Evolutionary conservation across 1,140 invertebrate genomes (phyloP).

Genomic region (Caenorhabditis tropicalis): DNA sequence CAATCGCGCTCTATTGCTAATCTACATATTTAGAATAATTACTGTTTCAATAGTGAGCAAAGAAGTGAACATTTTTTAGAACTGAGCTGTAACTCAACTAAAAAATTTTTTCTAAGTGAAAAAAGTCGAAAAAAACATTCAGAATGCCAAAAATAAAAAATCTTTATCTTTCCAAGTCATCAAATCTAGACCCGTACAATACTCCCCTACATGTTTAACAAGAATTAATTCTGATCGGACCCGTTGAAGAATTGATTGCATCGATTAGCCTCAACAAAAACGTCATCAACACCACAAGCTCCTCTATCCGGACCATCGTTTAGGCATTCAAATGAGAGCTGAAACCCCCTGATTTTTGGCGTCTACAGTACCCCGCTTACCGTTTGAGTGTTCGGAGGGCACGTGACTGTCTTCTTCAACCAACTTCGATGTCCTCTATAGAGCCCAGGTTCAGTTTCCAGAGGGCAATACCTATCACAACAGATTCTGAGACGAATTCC

Average conservation of each 20-base stretch:
- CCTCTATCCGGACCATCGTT: slow-evolving; percentile 11
- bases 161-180: no score
- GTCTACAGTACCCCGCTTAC: background rate
- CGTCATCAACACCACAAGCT: slow-evolving; percentile 4
- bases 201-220: no score
- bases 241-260: slow-evolving; percentile 10
- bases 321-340: slow-evolving; percentile 19
- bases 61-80: no score
- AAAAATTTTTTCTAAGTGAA: no score
- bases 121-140: no score
- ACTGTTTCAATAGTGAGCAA: no score
- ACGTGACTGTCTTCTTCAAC: background rate
- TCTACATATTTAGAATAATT: no score
- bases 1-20: no score
- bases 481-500: slow-evolving; percentile 2
- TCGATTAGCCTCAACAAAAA: background rate
- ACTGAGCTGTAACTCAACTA: no score
- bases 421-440: slow-evolving; percentile 23
- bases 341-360: background rate
- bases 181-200: no score
- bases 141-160: no score
- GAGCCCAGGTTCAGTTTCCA: slow-evolving; percentile 5
- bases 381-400: slow-evolving; percentile 1
- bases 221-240: slow-evolving; percentile 19
- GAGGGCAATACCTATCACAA: slow-evolving; percentile 7